These are phyloP conservation scores for Xylocampa areola DNA, from an alignment of 2,888 invertebrate species.

Conservation along the genomic window DNA sequence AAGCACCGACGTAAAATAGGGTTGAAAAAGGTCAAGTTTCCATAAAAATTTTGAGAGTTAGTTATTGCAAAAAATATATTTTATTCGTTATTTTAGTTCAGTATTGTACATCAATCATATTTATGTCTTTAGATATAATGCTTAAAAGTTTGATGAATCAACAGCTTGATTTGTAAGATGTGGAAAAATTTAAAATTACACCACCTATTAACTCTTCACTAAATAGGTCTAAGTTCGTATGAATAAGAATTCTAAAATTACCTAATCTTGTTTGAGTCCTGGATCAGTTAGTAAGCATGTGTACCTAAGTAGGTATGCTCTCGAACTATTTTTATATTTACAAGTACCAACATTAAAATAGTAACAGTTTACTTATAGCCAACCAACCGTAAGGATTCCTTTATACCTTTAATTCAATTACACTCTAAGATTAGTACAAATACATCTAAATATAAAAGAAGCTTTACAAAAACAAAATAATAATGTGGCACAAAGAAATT, in stretches of 20 bases:
- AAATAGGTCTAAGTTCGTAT: neutral
- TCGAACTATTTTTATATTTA: constrained; percentile 13
- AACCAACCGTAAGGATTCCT: constrained; percentile 30
- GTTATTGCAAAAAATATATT: no score
- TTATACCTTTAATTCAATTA: constrained; percentile 21
- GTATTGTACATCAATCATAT: no score
- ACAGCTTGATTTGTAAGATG: no score
- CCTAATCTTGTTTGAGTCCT: constrained; percentile 1
- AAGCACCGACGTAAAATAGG: neutral
- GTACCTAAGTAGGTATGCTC: constrained; percentile 7
- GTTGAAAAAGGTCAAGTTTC: neutral
- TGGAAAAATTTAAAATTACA: no score
- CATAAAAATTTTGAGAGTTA: no score
- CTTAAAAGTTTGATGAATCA: no score
- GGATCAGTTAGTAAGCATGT: neutral
- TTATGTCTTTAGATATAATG: no score
- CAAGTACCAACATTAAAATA: constrained; percentile 26
- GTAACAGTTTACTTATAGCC: constrained; percentile 10
- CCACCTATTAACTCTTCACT: no score
- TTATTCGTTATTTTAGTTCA: no score
- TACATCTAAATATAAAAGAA: constrained; percentile 16
- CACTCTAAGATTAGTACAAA: neutral
- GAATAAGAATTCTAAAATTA: constrained; percentile 8
- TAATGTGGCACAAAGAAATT: constrained; percentile 25
- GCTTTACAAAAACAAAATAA: constrained; percentile 15